phyloP scores from a whole-genome alignment of 2,113 vertebrate genomes.

The Alethe castanea region DNA sequence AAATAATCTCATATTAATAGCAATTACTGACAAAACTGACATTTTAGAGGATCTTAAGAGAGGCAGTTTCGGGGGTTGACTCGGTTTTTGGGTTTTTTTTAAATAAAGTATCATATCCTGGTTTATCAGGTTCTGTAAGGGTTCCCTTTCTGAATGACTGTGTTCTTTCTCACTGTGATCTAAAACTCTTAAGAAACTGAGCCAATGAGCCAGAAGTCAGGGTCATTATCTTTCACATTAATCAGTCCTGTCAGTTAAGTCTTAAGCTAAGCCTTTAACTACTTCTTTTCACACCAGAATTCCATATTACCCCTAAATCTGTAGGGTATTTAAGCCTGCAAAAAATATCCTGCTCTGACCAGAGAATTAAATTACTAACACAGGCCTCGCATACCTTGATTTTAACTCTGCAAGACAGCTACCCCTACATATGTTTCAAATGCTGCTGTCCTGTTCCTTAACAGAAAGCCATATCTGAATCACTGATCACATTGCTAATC shows the following conservation, averaged over 20 bases:
- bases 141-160: background rate
- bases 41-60: background rate
- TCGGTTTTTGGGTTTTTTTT: background rate
- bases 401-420: background rate
- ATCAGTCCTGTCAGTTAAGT: constrained; percentile 55
- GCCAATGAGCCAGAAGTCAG: constrained; percentile 56
- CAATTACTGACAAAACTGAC: background rate
- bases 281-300: constrained; percentile 67
- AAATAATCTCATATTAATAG: background rate
- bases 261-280: constrained; percentile 61
- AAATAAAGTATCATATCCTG: background rate
- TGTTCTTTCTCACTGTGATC: constrained; percentile 12
- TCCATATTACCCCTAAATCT: constrained; percentile 8
- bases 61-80: background rate
- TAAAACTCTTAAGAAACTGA: constrained; percentile 25
- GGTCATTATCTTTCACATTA: constrained; percentile 34
- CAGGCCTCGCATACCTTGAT: background rate
- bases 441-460: background rate
- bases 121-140: background rate
- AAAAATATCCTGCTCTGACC: background rate
- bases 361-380: background rate
- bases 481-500: background rate
- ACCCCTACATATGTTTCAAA: background rate
- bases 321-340: background rate
- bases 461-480: background rate